Conservation (phyloP, 2,888 invertebrate species). For the Monopis laevigella region DNA sequence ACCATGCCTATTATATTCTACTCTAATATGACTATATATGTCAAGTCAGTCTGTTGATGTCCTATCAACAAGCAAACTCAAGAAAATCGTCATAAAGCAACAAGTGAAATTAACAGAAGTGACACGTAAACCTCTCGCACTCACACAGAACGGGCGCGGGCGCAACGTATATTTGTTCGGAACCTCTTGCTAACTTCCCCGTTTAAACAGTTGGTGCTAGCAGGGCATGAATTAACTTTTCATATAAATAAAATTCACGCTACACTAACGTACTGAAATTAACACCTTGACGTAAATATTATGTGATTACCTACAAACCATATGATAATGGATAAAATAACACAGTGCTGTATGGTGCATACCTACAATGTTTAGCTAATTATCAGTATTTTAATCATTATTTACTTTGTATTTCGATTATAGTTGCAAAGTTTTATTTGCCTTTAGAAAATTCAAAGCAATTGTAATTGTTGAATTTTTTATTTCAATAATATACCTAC, state of each 20-base stretch:
- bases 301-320: conserved; percentile 53
- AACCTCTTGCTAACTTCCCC: conserved; percentile 59
- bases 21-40: too few relatives aligned
- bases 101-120: conserved; percentile 10
- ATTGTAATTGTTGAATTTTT: too few relatives aligned
- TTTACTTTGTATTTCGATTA: too few relatives aligned
- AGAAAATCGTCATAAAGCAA: not conserved
- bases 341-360: too few relatives aligned
- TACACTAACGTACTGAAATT: conserved; percentile 66
- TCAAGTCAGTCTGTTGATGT: conserved; percentile 6
- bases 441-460: too few relatives aligned
- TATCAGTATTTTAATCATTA: too few relatives aligned
- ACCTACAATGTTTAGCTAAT: too few relatives aligned
- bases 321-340: too few relatives aligned
- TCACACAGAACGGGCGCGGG: not conserved
- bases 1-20: too few relatives aligned
- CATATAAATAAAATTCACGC: conserved; percentile 68
- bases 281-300: conserved; percentile 64
- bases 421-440: too few relatives aligned
- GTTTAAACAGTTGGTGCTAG: conserved; percentile 64
- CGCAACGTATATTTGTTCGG: conserved; percentile 44
- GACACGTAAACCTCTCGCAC: too few relatives aligned
- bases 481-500: too few relatives aligned
- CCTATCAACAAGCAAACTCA: conserved; percentile 3
- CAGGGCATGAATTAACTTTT: conserved; percentile 64